These are phyloP conservation scores for Crenuchus spilurus DNA, from an alignment of 2,797 vertebrate species.

Conservation along the genomic window DNA sequence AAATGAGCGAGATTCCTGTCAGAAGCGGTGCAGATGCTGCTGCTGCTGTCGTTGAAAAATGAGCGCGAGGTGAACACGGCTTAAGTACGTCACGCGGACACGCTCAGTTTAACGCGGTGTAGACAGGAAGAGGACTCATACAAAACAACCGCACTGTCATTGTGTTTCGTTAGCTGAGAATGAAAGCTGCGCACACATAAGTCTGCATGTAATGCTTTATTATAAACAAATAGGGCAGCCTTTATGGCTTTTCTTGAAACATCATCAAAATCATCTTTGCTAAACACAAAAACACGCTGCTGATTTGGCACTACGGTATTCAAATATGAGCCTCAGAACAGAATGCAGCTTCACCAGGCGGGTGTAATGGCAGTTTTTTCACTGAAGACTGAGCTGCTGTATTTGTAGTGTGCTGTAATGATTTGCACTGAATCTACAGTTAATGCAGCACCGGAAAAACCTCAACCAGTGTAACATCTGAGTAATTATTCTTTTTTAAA, in stretches of 20 bases:
- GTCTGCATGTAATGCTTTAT: conserved; percentile 61
- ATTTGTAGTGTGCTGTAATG: no score
- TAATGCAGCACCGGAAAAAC: no score
- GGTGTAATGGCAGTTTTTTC: neutral
- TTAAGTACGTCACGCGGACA: no score
- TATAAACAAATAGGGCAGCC: conserved; percentile 87
- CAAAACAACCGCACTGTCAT: neutral
- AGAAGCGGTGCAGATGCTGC: neutral
- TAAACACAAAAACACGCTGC: conserved; percentile 75
- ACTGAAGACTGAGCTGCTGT: neutral
- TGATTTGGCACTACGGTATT: conserved; percentile 92
- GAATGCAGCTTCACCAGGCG: neutral
- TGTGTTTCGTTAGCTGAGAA: neutral
- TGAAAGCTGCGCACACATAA: neutral
- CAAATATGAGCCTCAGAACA: conserved; percentile 57
- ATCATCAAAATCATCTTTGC: conserved; percentile 82
- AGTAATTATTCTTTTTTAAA: no score
- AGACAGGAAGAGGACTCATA: no score
- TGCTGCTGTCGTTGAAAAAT: neutral
- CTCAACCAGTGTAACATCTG: no score
- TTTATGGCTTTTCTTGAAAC: conserved; percentile 78
- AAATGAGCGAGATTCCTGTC: neutral
- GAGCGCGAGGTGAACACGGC: neutral
- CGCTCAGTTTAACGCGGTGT: neutral
- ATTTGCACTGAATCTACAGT: no score